Evolutionary conservation across 2,888 invertebrate genomes (phyloP), one percentile per base, ranked within the genome.

Genomic region (Amphiduros pacificus): DNA sequence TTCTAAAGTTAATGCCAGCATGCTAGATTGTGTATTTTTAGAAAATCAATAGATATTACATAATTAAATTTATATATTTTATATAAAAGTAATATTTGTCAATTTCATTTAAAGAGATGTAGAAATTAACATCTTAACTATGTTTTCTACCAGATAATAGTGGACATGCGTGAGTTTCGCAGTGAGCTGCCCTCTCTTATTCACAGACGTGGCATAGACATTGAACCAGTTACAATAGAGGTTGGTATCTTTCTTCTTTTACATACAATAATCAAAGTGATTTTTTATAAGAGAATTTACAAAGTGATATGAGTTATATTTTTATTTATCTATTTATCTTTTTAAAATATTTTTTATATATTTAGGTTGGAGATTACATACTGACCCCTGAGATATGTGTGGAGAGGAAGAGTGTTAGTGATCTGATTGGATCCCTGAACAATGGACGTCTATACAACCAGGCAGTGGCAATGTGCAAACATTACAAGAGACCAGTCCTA

Each of bases 81-180:
- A n/a, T n/a, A n/a, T n/a, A n/a, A n/a, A n/a, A n/a, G n/a, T n/a
- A n/a, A n/a, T n/a, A n/a, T n/a, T n/a, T n/a, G n/a, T n/a, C n/a
- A n/a, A n/a, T n/a, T n/a, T n/a, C n/a, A n/a, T n/a, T n/a, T n/a
- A n/a, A n/a, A n/a, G n/a, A n/a, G n/a, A n/a, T n/a, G n/a, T n/a
- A n/a, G n/a, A n/a, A n/a, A n/a, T n/a, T n/a, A n/a, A n/a, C n/a
- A 14, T 36, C 14, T 36, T 36, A 36, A 11, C 14, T 36, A n/a
- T n/a, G n/a, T n/a, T n/a, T n/a, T n/a, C 22, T 44, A 9, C 41
- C 70, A 84, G 83, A 76, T 88, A 2, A 84, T 99, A 69, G 96
- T 99, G 17, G 99, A 99, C 82, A 94, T 97, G 91, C 87, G 99
- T 71, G 99, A 99, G 84, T 99, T 99, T 81, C 88, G 97, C 41